A percentile compares a stretch with the other conserved stretches of the same genome.
Evolutionary conservation across 1,140 invertebrate species (phyloP).

Genomic region (Halesus radiatus): DNA sequence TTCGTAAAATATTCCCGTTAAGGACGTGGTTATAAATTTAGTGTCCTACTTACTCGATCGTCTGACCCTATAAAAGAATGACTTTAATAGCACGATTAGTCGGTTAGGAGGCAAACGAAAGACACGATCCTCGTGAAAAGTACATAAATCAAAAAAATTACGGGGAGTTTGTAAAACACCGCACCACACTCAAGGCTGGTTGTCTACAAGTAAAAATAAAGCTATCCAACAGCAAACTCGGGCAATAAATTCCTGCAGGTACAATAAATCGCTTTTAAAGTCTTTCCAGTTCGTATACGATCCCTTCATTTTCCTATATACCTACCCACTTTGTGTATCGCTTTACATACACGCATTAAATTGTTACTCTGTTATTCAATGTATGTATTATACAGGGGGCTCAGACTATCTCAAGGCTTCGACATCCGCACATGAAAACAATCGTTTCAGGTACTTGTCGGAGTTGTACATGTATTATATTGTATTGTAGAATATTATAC

Average conservation of each 20-base stretch:
- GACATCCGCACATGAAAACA: too few species aligned
- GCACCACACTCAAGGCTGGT: conserved; percentile 1
- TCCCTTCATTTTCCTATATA: not conserved
- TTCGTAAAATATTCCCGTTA: too few species aligned
- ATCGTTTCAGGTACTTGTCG: too few species aligned
- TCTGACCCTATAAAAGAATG: not conserved
- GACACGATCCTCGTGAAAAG: conserved; percentile 24
- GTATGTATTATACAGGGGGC: too few species aligned
- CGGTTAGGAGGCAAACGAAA: not conserved
- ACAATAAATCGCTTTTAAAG: conserved; percentile 21
- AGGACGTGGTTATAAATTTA: too few species aligned
- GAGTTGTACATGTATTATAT: too few species aligned
- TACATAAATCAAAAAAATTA: conserved; percentile 9
- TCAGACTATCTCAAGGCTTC: too few species aligned
- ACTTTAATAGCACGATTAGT: conserved; percentile 11
- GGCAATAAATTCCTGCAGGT: conserved; percentile 19
- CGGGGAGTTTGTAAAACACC: conserved; percentile 10
- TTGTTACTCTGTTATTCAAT: too few species aligned
- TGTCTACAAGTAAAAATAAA: conserved; percentile 4
- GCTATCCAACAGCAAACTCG: not conserved
- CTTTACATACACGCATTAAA: not conserved
- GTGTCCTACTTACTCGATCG: too few species aligned
- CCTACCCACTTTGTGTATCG: not conserved
- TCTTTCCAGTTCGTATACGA: conserved; percentile 11
- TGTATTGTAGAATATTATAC: too few species aligned